These are phyloP conservation scores for Lycaena phlaeas DNA, from an alignment of 2,888 invertebrate genomes.

Conservation along the genomic window DNA sequence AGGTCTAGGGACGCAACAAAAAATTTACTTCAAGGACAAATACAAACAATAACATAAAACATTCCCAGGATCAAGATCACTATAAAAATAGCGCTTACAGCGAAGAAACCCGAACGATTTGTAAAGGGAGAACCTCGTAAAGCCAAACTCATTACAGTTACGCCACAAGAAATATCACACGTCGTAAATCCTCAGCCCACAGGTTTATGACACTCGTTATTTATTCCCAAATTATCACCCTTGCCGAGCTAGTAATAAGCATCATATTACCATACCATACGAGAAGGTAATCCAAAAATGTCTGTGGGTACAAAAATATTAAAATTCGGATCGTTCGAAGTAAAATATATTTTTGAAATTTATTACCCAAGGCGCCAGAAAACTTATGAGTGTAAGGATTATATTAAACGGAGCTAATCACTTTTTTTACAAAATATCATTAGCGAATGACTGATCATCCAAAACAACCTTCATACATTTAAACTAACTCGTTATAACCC, in stretches of 20 bases:
- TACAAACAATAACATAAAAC: no score
- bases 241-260: neutral
- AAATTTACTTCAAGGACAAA: no score
- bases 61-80: no score
- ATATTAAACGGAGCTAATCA: no score
- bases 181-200: slow-evolving; percentile 29
- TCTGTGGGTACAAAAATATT: neutral
- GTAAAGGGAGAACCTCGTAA: slow-evolving; percentile 6
- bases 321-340: neutral
- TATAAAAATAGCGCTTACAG: no score
- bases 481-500: no score
- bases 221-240: neutral
- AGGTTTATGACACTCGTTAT: neutral
- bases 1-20: no score
- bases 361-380: neutral
- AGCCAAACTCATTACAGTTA: slow-evolving; percentile 6
- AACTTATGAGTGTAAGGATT: no score
- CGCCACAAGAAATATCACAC: slow-evolving; percentile 42
- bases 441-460: no score
- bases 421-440: no score
- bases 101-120: slow-evolving; percentile 2
- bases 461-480: no score
- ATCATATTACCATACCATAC: neutral
- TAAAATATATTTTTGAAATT: neutral
- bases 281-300: neutral